These are phyloP conservation scores for Apogon hyalosoma DNA, from an alignment of 2,797 vertebrate genomes.

Conservation along the genomic window DNA sequence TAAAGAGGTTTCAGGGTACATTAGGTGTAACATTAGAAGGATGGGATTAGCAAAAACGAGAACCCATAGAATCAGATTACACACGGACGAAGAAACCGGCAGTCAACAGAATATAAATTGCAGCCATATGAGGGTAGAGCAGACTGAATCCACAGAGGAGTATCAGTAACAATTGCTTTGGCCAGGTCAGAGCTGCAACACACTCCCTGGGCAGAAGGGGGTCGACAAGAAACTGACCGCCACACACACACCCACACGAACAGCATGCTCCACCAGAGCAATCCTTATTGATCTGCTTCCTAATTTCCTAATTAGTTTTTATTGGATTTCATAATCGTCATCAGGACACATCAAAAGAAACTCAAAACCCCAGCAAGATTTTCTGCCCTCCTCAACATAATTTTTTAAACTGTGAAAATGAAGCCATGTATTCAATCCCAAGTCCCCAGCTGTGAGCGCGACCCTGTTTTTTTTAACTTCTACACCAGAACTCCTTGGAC, in stretches of 20 bases:
- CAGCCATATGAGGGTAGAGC: conserved; percentile 73
- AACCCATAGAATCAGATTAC: conserved; percentile 80
- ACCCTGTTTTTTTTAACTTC: conserved; percentile 65
- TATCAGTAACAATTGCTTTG: conserved; percentile 86
- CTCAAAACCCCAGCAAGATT: conserved; percentile 86
- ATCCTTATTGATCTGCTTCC: conserved; percentile 84
- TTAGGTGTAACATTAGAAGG: conserved; percentile 83
- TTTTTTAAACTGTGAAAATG: conserved; percentile 81
- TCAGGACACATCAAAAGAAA: conserved; percentile 86
- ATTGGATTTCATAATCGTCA: conserved; percentile 90
- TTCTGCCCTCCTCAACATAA: conserved; percentile 86
- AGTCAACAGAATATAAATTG: conserved; percentile 87
- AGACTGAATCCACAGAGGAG: conserved; percentile 81
- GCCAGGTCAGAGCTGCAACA: conserved; percentile 79
- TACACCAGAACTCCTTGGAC: conserved; percentile 81
- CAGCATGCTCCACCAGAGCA: conserved; percentile 78
- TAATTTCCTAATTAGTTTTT: conserved; percentile 90
- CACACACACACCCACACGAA: conserved; percentile 47
- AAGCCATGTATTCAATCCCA: conserved; percentile 84
- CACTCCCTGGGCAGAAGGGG: conserved; percentile 69
- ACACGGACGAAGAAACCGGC: conserved; percentile 68
- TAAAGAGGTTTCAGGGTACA: conserved; percentile 82
- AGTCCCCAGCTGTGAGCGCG: conserved; percentile 81
- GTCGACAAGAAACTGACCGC: conserved; percentile 68
- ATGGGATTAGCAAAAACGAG: conserved; percentile 81